Percentiles rank a stretch among this genome's conserved stretches.
phyloP scores from a whole-genome alignment of 2,888 invertebrate genomes.

The Leptinotarsa juncta region DNA sequence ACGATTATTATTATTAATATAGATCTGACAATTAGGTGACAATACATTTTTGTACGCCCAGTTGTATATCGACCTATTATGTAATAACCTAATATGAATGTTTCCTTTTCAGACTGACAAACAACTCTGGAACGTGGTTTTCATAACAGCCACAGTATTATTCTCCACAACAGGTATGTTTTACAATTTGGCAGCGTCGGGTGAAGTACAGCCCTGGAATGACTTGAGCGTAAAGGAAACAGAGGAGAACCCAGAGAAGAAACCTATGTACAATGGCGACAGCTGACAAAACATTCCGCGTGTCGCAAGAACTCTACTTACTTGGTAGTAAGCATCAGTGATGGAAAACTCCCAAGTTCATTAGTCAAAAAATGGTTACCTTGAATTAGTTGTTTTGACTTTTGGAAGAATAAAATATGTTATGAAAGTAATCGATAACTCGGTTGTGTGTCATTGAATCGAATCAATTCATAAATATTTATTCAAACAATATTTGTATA shows the following conservation, averaged over 20 bases:
- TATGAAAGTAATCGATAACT: conserved; percentile 3
- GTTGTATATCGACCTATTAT: too few species aligned
- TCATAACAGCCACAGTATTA: conserved; percentile 39
- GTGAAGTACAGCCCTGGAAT: conserved; percentile 49
- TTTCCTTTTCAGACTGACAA: conserved; percentile 43
- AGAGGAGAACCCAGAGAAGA: conserved; percentile 31
- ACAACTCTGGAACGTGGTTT: conserved; percentile 44
- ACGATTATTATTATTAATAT: too few species aligned
- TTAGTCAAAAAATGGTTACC: conserved; percentile 10
- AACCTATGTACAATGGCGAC: conserved; percentile 38
- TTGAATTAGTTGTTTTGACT: not conserved
- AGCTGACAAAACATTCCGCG: conserved; percentile 22
- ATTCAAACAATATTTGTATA: not conserved
- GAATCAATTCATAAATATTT: conserved; percentile 12
- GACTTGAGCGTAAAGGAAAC: conserved; percentile 30
- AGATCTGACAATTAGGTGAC: too few species aligned
- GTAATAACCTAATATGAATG: not conserved
- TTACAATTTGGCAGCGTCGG: conserved; percentile 44
- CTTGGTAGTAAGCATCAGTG: not conserved
- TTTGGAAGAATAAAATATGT: not conserved
- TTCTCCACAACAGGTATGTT: conserved; percentile 42
- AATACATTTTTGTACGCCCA: too few species aligned
- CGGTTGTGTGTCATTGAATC: conserved; percentile 7
- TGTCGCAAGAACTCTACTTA: not conserved
- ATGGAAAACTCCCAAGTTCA: not conserved